Percentiles rank a stretch among this genome's conserved stretches.
These are phyloP conservation scores for Oasisia sp. DNA, from an alignment of 2,888 invertebrate genomes.

Conservation along the genomic window DNA sequence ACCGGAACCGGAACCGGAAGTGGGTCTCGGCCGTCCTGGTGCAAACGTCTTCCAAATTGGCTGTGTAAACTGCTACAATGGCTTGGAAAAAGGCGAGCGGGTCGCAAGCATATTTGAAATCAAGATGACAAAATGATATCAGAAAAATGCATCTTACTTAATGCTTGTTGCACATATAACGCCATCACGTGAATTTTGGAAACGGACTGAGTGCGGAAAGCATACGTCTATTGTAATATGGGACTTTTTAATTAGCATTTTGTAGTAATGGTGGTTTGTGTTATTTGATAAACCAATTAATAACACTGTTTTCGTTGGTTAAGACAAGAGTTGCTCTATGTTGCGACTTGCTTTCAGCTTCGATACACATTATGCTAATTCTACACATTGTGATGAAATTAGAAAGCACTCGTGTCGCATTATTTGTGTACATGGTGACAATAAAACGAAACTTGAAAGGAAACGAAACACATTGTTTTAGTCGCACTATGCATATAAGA, in stretches of 20 bases:
- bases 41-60: neutral
- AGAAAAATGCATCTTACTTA: neutral
- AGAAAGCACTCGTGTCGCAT: neutral
- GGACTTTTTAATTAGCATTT: too few species aligned
- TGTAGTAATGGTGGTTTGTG: too few species aligned
- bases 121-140: neutral
- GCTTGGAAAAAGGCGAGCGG: neutral
- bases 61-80: neutral
- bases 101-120: neutral
- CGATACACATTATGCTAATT: too few species aligned
- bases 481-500: neutral
- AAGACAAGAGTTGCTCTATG: too few species aligned
- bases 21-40: neutral
- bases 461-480: neutral
- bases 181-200: too few species aligned
- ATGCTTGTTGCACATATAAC: neutral
- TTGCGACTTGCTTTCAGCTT: too few species aligned
- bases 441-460: neutral
- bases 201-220: too few species aligned
- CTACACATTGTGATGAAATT: neutral
- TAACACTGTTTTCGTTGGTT: too few species aligned
- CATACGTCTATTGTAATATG: too few species aligned
- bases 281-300: too few species aligned
- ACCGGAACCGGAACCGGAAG: neutral
- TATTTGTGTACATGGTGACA: neutral